Evolutionary conservation across 23 tunicate species (phyloP).

Genomic region (Styela plicata): DNA sequence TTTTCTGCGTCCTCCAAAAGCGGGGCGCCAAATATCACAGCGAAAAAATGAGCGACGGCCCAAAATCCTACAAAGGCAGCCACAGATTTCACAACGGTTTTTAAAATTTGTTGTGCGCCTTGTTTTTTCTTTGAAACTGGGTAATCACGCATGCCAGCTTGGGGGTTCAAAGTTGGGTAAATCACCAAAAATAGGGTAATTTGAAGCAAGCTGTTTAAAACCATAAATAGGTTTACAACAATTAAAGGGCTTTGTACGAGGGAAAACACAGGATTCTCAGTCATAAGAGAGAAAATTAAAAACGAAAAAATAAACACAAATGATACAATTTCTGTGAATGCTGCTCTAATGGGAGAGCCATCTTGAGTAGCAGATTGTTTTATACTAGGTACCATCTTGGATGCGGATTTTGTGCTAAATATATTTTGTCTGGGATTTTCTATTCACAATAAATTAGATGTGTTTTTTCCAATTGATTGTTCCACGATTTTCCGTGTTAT

Average conservation of each 20-base stretch:
- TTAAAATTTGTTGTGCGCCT: background rate
- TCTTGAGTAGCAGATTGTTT: background rate
- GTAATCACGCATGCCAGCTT: background rate
- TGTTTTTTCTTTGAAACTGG: background rate
- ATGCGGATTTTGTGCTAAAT: too few relatives aligned
- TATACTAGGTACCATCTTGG: background rate
- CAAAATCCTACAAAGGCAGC: conserved; percentile 35
- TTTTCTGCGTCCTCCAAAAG: conserved; percentile 35
- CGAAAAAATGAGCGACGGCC: conserved; percentile 34
- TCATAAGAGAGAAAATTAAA: conserved; percentile 7
- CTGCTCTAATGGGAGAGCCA: background rate
- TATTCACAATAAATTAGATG: too few relatives aligned
- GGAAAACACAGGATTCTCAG: background rate
- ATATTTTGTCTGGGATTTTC: too few relatives aligned
- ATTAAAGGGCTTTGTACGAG: conserved; percentile 4
- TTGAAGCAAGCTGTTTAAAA: conserved; percentile 11
- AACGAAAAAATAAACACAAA: background rate
- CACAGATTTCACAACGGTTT: background rate
- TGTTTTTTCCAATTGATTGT: too few relatives aligned
- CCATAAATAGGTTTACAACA: conserved; percentile 1
- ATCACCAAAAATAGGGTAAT: conserved; percentile 9
- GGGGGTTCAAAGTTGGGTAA: conserved; percentile 2
- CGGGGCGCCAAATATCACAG: conserved; percentile 83
- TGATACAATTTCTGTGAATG: conserved; percentile 19
- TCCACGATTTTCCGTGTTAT: too few relatives aligned